Evolutionary conservation across 1,140 invertebrate species (phyloP), one percentile per base, ranked within the genome.

Genomic region (Zophobas atratus): DNA sequence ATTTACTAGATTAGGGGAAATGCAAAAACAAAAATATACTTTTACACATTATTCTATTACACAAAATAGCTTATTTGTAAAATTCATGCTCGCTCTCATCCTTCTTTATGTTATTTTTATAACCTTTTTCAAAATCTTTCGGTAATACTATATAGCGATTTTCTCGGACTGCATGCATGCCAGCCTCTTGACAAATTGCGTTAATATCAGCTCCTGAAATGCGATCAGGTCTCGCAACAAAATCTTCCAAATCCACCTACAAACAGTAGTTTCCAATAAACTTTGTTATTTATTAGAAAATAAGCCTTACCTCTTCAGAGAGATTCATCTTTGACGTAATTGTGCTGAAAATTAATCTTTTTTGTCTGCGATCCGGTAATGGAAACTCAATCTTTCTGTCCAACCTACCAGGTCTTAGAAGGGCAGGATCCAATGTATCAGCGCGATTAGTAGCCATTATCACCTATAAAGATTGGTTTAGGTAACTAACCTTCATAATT

Each of bases 391-490:
- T 99, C 89, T 99, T 99, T 80, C 99, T 90, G 89, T 99, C 99
- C 57, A 99, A 90, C 86, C 99, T 93, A 60, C 99, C 99, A 33
- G 99, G 98, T 85, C 99, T 92, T 1, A 99, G 89, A 0, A 99
- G 89, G 5, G 99, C 99, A 51, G 99, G 99, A 90, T 99, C 99
- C 56, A 99, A 87, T 1, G 98, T 99, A 85, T 99, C 99, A 35
- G 98, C 98, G 84, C 98, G 91, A 86, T 99, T 99, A 0, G 99
- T 99, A 1, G 99, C 99, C 99, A 99, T 99, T 53, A 99, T 99
- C 8, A 99, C 98, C 94, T 96, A 83, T 73, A 87, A 86, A 60
- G 49, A 72, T 20, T 56, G 34, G 74, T 38, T 36, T 55, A 8
- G 6, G 20, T 20, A 20, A 20, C 20, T 20, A 20, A 20, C 20